These are phyloP conservation scores for Oreochromis mossambicus DNA, from an alignment of 2,797 vertebrate species.

Conservation along the genomic window DNA sequence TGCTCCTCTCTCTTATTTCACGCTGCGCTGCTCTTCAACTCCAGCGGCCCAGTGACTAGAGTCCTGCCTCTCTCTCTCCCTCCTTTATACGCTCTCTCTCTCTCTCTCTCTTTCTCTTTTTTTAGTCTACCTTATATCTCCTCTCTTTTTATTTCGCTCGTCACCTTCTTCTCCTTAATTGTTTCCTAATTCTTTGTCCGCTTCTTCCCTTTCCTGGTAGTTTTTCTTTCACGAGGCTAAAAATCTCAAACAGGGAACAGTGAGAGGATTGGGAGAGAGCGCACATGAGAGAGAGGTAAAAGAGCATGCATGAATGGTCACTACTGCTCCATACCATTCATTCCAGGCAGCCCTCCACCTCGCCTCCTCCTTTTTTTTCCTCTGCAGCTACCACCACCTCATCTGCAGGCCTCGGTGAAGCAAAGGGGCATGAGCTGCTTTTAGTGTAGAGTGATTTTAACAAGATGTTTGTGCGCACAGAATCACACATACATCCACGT, in stretches of 20 bases:
- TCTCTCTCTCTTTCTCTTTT: background rate
- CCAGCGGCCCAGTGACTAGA: constrained; percentile 66
- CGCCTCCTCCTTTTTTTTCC: constrained; percentile 27
- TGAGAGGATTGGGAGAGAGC: background rate
- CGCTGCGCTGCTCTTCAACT: constrained; percentile 78
- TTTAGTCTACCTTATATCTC: background rate
- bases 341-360: constrained; percentile 62
- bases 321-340: constrained; percentile 78
- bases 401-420: constrained; percentile 46
- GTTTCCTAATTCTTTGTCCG: background rate
- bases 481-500: background rate
- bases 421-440: constrained; percentile 33
- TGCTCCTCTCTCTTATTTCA: constrained; percentile 80
- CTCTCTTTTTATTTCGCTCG: background rate
- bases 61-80: constrained; percentile 47
- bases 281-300: constrained; percentile 23
- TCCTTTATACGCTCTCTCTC: background rate
- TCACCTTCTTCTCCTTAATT: background rate
- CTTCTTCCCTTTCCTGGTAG: background rate
- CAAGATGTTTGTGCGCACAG: background rate
- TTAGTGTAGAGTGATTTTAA: constrained; percentile 14
- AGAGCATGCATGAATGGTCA: constrained; percentile 77
- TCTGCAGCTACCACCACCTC: constrained; percentile 31
- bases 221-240: background rate
- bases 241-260: constrained; percentile 20